These are phyloP conservation scores for Fukomys damarensis DNA, from an alignment of 2,113 vertebrate species.

Conservation along the genomic window DNA sequence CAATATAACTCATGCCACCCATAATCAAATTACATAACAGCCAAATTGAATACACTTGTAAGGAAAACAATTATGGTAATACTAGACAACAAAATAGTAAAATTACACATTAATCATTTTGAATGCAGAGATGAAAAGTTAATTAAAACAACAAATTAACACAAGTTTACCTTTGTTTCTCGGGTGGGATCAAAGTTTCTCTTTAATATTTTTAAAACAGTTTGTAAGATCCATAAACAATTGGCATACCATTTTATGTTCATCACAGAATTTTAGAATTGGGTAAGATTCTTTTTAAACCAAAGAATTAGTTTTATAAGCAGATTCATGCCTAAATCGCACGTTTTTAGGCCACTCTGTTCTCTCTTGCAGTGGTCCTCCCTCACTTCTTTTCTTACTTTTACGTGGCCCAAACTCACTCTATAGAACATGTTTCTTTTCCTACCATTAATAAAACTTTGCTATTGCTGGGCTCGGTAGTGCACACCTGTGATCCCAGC, in stretches of 20 bases:
- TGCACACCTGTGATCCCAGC: no score
- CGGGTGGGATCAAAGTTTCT: background rate
- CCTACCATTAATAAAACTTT: background rate
- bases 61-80: background rate
- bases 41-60: background rate
- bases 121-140: background rate
- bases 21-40: background rate
- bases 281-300: slow-evolving; percentile 6
- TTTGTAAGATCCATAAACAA: background rate
- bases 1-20: background rate
- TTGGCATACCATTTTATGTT: slow-evolving; percentile 1
- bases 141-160: slow-evolving; percentile 39
- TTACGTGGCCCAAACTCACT: background rate
- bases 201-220: background rate
- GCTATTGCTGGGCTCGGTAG: background rate
- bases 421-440: background rate
- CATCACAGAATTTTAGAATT: slow-evolving; percentile 4
- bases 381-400: background rate
- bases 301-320: slow-evolving; percentile 32
- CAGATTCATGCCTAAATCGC: slow-evolving; percentile 11
- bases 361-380: no score
- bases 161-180: background rate
- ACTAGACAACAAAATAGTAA: background rate
- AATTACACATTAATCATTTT: background rate
- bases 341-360: background rate